phyloP scores from a whole-genome alignment of 2,888 invertebrate species.

The Microplitis manilae region DNA sequence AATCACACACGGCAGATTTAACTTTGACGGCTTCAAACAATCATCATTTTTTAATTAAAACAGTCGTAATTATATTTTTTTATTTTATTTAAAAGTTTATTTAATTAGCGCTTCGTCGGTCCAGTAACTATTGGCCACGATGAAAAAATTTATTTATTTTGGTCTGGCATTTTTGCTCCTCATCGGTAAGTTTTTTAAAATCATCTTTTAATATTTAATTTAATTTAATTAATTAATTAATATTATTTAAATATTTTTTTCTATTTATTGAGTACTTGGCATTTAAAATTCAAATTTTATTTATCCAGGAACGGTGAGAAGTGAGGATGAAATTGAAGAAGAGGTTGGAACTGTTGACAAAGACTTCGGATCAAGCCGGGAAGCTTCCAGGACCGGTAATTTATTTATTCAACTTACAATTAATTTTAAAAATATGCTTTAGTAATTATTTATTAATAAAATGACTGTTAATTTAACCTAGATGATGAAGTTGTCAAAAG shows the following conservation, averaged over 20 bases:
- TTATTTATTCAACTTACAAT: conserved; percentile 13
- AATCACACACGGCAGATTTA: conserved; percentile 29
- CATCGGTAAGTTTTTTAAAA: conserved; percentile 57
- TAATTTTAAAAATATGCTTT: no score
- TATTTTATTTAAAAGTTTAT: conserved; percentile 20
- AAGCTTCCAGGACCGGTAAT: conserved; percentile 91
- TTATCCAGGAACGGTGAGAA: conserved; percentile 65
- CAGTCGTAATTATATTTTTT: neutral
- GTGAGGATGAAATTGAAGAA: conserved; percentile 72
- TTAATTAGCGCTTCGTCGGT: neutral
- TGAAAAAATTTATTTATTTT: conserved; percentile 61
- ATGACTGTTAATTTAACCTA: conserved; percentile 56
- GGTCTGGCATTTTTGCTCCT: conserved; percentile 59
- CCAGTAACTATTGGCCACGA: conserved; percentile 44
- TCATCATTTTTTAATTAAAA: no score
- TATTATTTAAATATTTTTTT: neutral
- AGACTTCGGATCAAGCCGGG: conserved; percentile 88
- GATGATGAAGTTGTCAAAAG: conserved; percentile 92
- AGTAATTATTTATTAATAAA: no score
- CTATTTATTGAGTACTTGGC: no score
- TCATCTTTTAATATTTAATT: conserved; percentile 4
- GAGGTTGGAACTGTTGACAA: conserved; percentile 79
- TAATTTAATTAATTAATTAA: neutral
- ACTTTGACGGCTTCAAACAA: neutral
- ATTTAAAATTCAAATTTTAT: neutral